Conservation (phyloP, 2,888 invertebrate species). For the Ochropleura plecta region DNA sequence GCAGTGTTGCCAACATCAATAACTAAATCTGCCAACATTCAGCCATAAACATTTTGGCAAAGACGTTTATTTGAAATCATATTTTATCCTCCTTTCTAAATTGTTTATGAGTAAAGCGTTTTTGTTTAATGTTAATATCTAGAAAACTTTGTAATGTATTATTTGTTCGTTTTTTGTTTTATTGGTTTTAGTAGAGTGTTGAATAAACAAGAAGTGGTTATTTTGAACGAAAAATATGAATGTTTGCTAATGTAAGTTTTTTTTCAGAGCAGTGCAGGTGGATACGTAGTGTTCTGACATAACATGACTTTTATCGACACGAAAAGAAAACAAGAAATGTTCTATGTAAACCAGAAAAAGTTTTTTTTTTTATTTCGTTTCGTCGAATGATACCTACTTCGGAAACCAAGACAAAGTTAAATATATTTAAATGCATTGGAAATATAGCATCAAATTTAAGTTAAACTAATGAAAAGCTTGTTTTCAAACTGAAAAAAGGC, state of each 20-base stretch:
- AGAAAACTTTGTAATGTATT: conserved; percentile 8
- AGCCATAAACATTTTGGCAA: conserved; percentile 46
- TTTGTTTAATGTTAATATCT: conserved; percentile 20
- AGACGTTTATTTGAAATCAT: conserved; percentile 64
- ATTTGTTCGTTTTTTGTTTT: conserved; percentile 13
- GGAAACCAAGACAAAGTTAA: not conserved
- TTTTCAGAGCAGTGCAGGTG: not conserved
- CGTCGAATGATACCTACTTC: not conserved
- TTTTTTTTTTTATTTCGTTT: too few relatives aligned
- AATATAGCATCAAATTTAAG: not conserved
- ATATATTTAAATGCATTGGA: not conserved
- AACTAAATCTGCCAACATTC: conserved; percentile 60
- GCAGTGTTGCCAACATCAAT: conserved; percentile 62
- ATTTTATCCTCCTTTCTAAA: conserved; percentile 61
- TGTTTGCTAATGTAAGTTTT: not conserved
- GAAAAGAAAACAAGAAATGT: too few relatives aligned
- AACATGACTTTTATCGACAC: too few relatives aligned
- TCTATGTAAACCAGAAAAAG: not conserved
- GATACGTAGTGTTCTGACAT: too few relatives aligned
- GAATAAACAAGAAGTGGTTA: not conserved
- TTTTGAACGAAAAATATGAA: not conserved
- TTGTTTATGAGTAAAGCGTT: conserved; percentile 54
- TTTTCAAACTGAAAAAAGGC: not conserved
- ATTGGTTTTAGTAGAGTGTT: conserved; percentile 2
- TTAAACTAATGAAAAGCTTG: not conserved